Evolutionary conservation across 2,888 invertebrate species (phyloP).

Genomic region (Phlogophora meticulosa): DNA sequence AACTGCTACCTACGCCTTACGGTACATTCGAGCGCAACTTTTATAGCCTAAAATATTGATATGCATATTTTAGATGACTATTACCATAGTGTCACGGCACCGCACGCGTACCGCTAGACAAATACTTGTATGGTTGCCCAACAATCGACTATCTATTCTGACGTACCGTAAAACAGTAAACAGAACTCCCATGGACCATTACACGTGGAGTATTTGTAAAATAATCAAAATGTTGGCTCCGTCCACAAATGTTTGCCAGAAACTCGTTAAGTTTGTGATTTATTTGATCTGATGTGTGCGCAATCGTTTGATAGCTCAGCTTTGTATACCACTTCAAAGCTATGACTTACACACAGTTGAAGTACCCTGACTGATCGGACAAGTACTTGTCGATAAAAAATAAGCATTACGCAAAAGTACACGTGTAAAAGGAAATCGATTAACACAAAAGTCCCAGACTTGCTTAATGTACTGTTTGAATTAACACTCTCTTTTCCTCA

Average conservation of each 20-base stretch:
- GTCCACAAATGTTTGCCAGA: slow-evolving; percentile 85
- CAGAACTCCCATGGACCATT: slow-evolving; percentile 85
- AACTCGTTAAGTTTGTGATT: slow-evolving; percentile 86
- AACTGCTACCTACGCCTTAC: slow-evolving; percentile 66
- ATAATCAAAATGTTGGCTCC: slow-evolving; percentile 82
- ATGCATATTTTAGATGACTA: slow-evolving; percentile 82
- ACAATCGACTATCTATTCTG: slow-evolving; percentile 78
- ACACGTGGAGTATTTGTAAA: slow-evolving; percentile 87
- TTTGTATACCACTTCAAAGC: slow-evolving; percentile 79
- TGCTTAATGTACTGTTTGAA: slow-evolving; percentile 24
- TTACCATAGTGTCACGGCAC: slow-evolving; percentile 76
- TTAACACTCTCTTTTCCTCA: slow-evolving; percentile 22
- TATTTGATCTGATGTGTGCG: slow-evolving; percentile 84
- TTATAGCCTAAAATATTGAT: slow-evolving; percentile 80
- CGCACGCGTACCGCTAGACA: slow-evolving; percentile 79
- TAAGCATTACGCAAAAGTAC: slow-evolving; percentile 49
- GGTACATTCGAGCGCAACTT: slow-evolving; percentile 73
- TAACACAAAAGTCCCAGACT: slow-evolving; percentile 38
- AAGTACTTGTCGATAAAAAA: slow-evolving; percentile 53
- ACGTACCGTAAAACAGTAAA: slow-evolving; percentile 84
- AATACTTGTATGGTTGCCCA: slow-evolving; percentile 80
- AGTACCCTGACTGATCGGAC: slow-evolving; percentile 60
- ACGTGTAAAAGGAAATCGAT: slow-evolving; percentile 50
- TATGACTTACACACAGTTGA: slow-evolving; percentile 62
- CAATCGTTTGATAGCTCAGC: slow-evolving; percentile 82